phyloP scores from a whole-genome alignment of 92 coral and sea anemone species.

The Epizoanthus rinbou region DNA sequence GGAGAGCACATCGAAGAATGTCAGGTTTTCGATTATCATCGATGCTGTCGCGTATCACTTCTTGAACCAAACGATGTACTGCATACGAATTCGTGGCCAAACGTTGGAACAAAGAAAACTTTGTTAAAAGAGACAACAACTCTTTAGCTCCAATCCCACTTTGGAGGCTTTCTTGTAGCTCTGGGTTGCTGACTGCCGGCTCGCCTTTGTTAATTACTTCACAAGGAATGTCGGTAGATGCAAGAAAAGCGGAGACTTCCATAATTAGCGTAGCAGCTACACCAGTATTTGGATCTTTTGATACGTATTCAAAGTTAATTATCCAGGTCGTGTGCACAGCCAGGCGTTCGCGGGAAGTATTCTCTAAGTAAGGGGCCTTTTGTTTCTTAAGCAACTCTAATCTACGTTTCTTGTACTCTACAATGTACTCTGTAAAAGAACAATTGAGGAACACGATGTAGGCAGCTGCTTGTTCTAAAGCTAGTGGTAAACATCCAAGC shows the following conservation, averaged over 20 bases:
- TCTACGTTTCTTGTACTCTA: constrained; percentile 62
- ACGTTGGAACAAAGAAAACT: constrained; percentile 81
- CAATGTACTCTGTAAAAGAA: constrained; percentile 62
- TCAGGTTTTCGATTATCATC: constrained; percentile 21
- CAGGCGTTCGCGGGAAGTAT: constrained; percentile 67
- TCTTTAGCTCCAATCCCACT: constrained; percentile 51
- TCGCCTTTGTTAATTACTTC: constrained; percentile 79
- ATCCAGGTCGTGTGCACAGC: constrained; percentile 86
- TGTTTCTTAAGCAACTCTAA: constrained; percentile 58
- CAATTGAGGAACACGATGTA: constrained; percentile 50
- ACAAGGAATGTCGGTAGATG: constrained; percentile 71
- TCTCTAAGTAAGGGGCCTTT: constrained; percentile 53
- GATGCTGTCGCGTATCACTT: constrained; percentile 70
- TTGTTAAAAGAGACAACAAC: constrained; percentile 67
- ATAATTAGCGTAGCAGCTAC: constrained; percentile 56
- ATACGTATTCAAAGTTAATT: constrained; percentile 70
- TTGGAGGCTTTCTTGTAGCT: constrained; percentile 25
- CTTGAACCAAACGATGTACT: constrained; percentile 92
- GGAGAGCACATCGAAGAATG: constrained; percentile 61
- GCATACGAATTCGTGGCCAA: constrained; percentile 57
- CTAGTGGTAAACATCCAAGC: constrained; percentile 84
- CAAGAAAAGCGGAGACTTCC: constrained; percentile 77
- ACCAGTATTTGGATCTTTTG: constrained; percentile 55
- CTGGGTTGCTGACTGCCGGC: constrained; percentile 46
- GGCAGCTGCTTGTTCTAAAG: constrained; percentile 90